Evolutionary conservation across 2,113 vertebrate species (phyloP).

Genomic region (Tachycineta bicolor): DNA sequence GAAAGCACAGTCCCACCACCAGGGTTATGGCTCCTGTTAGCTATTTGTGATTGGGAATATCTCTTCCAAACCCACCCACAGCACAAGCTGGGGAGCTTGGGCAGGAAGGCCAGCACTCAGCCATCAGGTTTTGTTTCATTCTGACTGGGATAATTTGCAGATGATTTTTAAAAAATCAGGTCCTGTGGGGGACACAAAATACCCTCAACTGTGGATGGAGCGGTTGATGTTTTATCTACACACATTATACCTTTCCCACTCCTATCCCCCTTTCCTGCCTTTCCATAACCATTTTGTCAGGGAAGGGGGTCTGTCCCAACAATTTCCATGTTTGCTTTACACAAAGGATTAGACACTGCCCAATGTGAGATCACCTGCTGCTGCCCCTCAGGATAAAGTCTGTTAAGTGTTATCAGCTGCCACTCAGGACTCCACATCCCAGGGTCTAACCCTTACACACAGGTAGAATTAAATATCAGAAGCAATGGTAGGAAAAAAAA

Average conservation of each 20-base stretch:
- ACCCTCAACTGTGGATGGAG: background rate
- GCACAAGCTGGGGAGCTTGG: background rate
- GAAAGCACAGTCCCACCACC: background rate
- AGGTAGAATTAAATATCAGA: background rate
- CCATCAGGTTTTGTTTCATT: background rate
- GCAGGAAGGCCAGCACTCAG: background rate
- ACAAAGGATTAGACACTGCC: background rate
- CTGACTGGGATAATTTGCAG: background rate
- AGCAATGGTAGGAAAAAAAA: background rate
- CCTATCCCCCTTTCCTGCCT: background rate
- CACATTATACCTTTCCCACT: background rate
- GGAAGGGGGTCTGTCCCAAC: background rate
- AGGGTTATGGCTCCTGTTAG: background rate
- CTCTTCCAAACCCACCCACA: background rate
- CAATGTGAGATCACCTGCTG: background rate
- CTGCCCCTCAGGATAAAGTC: background rate
- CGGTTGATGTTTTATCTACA: background rate
- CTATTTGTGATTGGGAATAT: background rate
- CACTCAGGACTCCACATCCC: background rate
- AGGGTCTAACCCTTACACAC: background rate
- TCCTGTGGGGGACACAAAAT: background rate
- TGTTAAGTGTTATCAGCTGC: background rate
- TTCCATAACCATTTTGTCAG: background rate
- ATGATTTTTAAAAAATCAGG: background rate
- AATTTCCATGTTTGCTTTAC: background rate